Conservation (phyloP, 2,888 invertebrate genomes). For the Nudaria mundana region DNA sequence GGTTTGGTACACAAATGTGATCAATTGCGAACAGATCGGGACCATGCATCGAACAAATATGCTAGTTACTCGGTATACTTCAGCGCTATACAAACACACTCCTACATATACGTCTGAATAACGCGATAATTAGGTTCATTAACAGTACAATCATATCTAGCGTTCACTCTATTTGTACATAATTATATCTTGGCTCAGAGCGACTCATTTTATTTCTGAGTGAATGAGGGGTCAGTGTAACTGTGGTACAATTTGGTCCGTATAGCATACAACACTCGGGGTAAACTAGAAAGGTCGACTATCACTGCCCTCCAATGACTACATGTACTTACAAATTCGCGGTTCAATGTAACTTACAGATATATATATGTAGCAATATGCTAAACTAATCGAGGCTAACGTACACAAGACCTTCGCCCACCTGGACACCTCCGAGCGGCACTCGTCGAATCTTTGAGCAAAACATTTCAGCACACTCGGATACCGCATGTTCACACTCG, state of each 20-base stretch:
- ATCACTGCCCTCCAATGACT: slow-evolving; percentile 2
- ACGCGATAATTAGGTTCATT: slow-evolving; percentile 28
- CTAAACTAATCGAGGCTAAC: slow-evolving; percentile 4
- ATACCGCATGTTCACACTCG: background rate
- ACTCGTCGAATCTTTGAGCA: slow-evolving; percentile 12
- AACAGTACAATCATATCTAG: slow-evolving; percentile 7
- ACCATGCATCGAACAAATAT: slow-evolving; percentile 31
- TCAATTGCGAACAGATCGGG: slow-evolving; percentile 54
- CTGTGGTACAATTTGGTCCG: slow-evolving; percentile 9
- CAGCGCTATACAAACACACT: slow-evolving; percentile 35
- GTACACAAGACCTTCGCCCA: slow-evolving; percentile 3
- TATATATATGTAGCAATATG: slow-evolving; percentile 9
- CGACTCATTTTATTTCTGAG: slow-evolving; percentile 4
- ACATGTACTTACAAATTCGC: slow-evolving; percentile 6
- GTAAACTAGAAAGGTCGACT: slow-evolving; percentile 1
- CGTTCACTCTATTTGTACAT: slow-evolving; percentile 18
- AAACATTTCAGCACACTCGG: slow-evolving; percentile 9
- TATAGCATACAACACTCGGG: slow-evolving; percentile 1
- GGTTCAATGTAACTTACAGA: slow-evolving; percentile 8
- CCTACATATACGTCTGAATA: slow-evolving; percentile 32
- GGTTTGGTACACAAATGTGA: slow-evolving; percentile 50
- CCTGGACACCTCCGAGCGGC: slow-evolving; percentile 1
- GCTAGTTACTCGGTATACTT: slow-evolving; percentile 34
- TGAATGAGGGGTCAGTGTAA: slow-evolving; percentile 10
- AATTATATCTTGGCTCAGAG: slow-evolving; percentile 6